Evolutionary conservation across 2,888 invertebrate species (phyloP).

Genomic region (Siphlonurus alternatus): DNA sequence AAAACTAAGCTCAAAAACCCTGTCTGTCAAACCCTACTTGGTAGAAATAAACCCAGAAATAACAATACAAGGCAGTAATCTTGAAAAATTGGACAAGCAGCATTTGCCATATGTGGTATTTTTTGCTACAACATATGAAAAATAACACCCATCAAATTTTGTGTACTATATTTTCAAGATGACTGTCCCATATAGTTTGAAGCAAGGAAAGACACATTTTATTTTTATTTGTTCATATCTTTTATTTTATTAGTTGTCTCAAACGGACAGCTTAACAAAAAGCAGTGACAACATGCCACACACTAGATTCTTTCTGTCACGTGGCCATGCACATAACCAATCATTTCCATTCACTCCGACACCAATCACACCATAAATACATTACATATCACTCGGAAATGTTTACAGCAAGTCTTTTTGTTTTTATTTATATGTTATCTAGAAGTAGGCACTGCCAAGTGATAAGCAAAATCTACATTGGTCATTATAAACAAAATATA

Average conservation of each 20-base stretch:
- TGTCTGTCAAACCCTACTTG: constrained; percentile 13
- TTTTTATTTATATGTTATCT: neutral
- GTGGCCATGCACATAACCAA: neutral
- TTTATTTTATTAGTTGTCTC: constrained; percentile 5
- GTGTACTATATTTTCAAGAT: too few species aligned
- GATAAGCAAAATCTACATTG: neutral
- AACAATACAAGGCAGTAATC: constrained; percentile 14
- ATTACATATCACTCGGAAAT: neutral
- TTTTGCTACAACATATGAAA: too few species aligned
- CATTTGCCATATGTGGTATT: too few species aligned
- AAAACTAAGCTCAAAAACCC: constrained; percentile 25
- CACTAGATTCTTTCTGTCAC: neutral
- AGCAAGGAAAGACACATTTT: constrained; percentile 20
- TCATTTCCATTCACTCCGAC: neutral
- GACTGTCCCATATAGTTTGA: neutral
- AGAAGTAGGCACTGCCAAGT: neutral
- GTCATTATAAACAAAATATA: neutral
- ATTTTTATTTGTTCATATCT: constrained; percentile 15
- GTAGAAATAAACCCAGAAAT: constrained; percentile 15
- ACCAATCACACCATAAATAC: neutral
- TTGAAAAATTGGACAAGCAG: too few species aligned
- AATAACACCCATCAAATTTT: too few species aligned
- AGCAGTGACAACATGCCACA: constrained; percentile 5
- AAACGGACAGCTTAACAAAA: constrained; percentile 6
- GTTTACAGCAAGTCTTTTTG: neutral